These are phyloP conservation scores for Catalaphyllia jardinei DNA, from an alignment of 64 coral and sea anemone species.

Conservation along the genomic window DNA sequence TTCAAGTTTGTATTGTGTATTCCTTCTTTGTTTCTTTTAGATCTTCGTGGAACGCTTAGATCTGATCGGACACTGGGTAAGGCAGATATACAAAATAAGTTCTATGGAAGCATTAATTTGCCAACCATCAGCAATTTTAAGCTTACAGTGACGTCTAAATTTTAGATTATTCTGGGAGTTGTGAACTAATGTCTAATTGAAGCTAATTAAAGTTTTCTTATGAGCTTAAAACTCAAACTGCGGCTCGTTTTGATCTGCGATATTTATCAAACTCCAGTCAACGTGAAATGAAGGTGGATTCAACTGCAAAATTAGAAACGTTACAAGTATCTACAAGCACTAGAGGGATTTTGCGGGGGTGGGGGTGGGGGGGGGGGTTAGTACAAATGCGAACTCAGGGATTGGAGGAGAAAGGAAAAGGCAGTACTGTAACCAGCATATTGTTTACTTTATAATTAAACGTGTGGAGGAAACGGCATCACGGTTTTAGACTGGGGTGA, in stretches of 20 bases:
- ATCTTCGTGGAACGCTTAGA: constrained; percentile 56
- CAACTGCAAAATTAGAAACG: no score
- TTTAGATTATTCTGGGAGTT: not conserved
- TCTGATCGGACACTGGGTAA: constrained; percentile 70
- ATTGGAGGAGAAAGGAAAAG: not conserved
- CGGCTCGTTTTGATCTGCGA: no score
- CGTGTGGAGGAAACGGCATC: no score
- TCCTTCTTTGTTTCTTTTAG: constrained; percentile 26
- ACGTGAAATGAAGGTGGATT: no score
- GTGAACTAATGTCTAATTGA: not conserved
- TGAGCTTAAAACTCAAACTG: no score
- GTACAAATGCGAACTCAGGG: not conserved
- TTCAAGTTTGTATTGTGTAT: not conserved
- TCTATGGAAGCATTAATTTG: not conserved
- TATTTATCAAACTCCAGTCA: no score
- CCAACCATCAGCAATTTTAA: not conserved
- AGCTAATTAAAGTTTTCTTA: no score
- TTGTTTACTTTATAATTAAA: no score
- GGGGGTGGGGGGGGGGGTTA: not conserved
- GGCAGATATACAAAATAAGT: not conserved
- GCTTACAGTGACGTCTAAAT: not conserved
- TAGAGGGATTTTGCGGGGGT: not conserved
- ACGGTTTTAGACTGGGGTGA: no score
- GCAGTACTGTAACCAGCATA: no score
- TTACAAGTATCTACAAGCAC: no score